Percentiles rank a stretch among this genome's conserved stretches.
These are phyloP conservation scores for Drosophila melanocephala DNA, from an alignment of 2,888 invertebrate genomes.

Conservation along the genomic window DNA sequence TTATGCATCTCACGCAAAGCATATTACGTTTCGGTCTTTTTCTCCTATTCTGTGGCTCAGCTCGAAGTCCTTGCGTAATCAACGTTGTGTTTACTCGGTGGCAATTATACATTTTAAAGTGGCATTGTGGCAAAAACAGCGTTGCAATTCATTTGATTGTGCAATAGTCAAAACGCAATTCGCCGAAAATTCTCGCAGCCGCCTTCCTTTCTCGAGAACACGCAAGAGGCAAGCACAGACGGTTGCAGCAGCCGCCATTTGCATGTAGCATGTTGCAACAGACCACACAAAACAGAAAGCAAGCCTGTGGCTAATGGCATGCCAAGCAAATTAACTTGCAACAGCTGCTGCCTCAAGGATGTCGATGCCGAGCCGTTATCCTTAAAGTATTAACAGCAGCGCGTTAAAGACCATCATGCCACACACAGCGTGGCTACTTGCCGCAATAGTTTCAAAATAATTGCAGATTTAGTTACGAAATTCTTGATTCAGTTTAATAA, in stretches of 20 bases:
- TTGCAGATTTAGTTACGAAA: not conserved
- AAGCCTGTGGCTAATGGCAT: slow-evolving; percentile 31
- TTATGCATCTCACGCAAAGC: slow-evolving; percentile 26
- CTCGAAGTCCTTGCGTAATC: slow-evolving; percentile 20
- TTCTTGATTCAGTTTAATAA: not conserved
- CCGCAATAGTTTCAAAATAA: not conserved
- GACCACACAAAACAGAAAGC: slow-evolving; percentile 47
- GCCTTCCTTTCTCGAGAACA: slow-evolving; percentile 17
- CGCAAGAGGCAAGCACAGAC: slow-evolving; percentile 24
- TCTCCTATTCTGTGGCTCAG: not conserved
- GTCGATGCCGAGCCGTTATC: not conserved
- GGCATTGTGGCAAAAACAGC: slow-evolving; percentile 22
- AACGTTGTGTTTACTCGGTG: slow-evolving; percentile 31
- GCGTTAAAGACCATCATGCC: slow-evolving; percentile 3
- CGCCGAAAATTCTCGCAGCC: slow-evolving; percentile 26
- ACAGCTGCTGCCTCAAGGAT: slow-evolving; percentile 26
- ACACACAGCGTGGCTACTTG: not conserved
- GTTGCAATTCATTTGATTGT: slow-evolving; percentile 22
- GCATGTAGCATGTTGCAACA: slow-evolving; percentile 50
- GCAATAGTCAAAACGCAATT: slow-evolving; percentile 24
- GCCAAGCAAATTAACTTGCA: slow-evolving; percentile 53
- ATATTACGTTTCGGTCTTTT: slow-evolving; percentile 3
- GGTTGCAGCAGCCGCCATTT: slow-evolving; percentile 64
- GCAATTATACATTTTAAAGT: slow-evolving; percentile 56
- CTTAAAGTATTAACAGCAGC: slow-evolving; percentile 32